A percentile compares a stretch with the other conserved stretches of the same genome.
phyloP scores from a whole-genome alignment of 92 coral and sea anemone species.

The Parazoanthus darwini region DNA sequence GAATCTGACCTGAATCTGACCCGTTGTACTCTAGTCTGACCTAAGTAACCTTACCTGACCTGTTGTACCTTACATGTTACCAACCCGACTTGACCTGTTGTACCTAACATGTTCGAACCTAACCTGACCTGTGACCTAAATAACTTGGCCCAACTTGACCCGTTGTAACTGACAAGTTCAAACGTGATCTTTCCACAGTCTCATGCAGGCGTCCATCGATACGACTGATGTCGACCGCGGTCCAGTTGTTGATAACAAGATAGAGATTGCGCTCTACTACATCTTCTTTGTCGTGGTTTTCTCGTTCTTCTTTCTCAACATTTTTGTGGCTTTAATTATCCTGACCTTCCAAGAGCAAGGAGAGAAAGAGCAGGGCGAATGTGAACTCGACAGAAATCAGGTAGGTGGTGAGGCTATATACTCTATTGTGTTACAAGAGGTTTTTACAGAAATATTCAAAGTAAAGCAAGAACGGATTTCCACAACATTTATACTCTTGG shows the following conservation, averaged over 20 bases:
- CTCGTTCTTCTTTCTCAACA: constrained; percentile 96
- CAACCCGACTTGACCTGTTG: background rate
- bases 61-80: background rate
- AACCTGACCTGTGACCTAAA: background rate
- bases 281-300: constrained; percentile 94
- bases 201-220: constrained; percentile 97
- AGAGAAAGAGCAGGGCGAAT: constrained; percentile 96
- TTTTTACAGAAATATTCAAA: no score
- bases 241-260: constrained; percentile 88
- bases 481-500: no score
- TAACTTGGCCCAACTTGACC: no score
- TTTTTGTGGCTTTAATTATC: constrained; percentile 98
- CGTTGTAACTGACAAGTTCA: background rate
- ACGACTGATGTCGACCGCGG: constrained; percentile 90
- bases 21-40: no score
- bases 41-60: no score
- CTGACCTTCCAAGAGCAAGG: constrained; percentile 98
- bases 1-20: no score
- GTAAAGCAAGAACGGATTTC: no score
- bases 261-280: constrained; percentile 89
- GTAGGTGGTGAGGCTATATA: constrained; percentile 36
- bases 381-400: constrained; percentile 98
- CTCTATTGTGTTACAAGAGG: background rate
- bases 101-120: background rate
- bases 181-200: constrained; percentile 51